Base-by-base conservation (phyloP, 1,140 invertebrate species). In the Lepidurus apus region DNA sequence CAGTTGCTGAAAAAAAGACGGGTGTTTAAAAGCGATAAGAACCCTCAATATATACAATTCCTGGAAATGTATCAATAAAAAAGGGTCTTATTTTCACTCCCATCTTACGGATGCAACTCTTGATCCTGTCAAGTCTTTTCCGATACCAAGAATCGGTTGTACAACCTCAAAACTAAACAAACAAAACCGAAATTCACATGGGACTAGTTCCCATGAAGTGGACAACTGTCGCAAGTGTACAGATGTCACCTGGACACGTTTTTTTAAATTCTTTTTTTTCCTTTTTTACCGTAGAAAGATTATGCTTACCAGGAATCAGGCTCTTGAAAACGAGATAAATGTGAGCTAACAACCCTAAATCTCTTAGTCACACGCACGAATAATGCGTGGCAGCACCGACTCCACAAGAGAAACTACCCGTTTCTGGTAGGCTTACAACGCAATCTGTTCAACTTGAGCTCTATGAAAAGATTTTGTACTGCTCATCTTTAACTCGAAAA, bases 331-430 rank as follows among this genome's bases (percentile, higher is more conserved):
- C 21, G 53, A 9, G 53, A n/a, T 65, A 65, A 65, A 65, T 21
- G 17, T 21, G 53, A 65, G 34, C 34, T 34, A 34, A 34, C 34
- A 4, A 2, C 0, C 34, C 4, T 21, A 65, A 65, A 65, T 65
- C 53, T 65, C 53, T 65, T 65, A 17, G 53, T 65, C 53, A 65
- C 53, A 65, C 53, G 53, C 53, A 65, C n/a, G 13, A 65, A 65
- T 17, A 65, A 65, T 65, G 53, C 53, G 13, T 17, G 21, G 34
- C 34, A 21, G 21, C n/a, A 13, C 13, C 21, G 13, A 13, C 45
- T 13, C 4, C n/a, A 65, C 53, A n/a, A 21, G 21, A 65, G 13
- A 65, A 21, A 65, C 1, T 34, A 34, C 34, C 34, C 2, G 34
- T 34, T 34, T 34, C 34, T 34, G 34, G 34, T 34, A 34, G 2